These are phyloP conservation scores for Coregonus sp. DNA, from an alignment of 2,797 vertebrate genomes.

Conservation along the genomic window DNA sequence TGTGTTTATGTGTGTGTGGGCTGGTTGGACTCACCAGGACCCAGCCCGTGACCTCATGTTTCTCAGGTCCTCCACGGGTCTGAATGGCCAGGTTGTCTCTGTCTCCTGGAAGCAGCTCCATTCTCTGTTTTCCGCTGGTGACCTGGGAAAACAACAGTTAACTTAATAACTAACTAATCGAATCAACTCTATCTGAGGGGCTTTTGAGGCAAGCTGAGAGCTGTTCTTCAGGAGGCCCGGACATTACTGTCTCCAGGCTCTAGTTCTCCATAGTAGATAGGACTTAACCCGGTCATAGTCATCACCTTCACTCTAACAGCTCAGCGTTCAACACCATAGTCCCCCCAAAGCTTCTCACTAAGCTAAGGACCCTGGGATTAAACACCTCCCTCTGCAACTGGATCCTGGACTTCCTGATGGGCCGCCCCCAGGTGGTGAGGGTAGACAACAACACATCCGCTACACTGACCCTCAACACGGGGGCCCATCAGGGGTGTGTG, in stretches of 20 bases:
- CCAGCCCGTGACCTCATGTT: slow-evolving; percentile 94
- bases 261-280: not conserved
- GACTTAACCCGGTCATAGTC: not conserved
- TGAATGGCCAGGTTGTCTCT: slow-evolving; percentile 90
- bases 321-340: not conserved
- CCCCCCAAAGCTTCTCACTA: too few species aligned
- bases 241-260: not conserved
- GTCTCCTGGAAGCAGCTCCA: slow-evolving; percentile 88
- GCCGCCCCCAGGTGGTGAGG: too few species aligned
- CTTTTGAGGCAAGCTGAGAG: slow-evolving; percentile 6
- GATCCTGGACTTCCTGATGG: too few species aligned
- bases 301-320: not conserved
- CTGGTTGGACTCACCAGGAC: slow-evolving; percentile 82
- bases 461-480: too few species aligned
- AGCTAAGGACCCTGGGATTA: too few species aligned
- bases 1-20: slow-evolving; percentile 3
- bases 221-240: not conserved
- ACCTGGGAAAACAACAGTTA: slow-evolving; percentile 46
- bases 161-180: not conserved
- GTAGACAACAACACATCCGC: too few species aligned
- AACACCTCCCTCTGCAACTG: too few species aligned
- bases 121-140: slow-evolving; percentile 71
- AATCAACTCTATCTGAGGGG: not conserved
- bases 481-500: too few species aligned
- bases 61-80: slow-evolving; percentile 90